Conservation (phyloP, 2,113 vertebrate species). For the Azemiops feae region DNA sequence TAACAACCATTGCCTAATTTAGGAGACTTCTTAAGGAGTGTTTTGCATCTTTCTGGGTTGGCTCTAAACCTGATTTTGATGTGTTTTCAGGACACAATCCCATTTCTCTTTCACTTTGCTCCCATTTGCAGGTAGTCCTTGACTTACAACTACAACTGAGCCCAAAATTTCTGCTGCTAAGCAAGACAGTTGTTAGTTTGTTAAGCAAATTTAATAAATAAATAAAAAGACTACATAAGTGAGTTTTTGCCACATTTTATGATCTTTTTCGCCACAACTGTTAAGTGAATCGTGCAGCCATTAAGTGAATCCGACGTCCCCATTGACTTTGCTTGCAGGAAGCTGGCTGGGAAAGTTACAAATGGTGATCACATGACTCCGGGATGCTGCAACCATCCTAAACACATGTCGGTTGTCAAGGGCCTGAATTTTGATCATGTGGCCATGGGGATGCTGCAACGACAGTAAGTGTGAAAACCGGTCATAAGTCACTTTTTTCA, state of each 20-base stretch:
- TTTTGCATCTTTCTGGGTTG: background rate
- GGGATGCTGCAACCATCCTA: no score
- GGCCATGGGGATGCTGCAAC: no score
- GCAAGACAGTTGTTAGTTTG: background rate
- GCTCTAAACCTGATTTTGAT: background rate
- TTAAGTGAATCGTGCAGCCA: background rate
- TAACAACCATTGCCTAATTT: background rate
- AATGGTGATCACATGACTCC: no score
- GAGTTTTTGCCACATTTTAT: background rate
- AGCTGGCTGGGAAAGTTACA: background rate
- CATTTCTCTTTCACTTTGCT: background rate
- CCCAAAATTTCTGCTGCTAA: background rate
- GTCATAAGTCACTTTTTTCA: no score
- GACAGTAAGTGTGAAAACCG: no score
- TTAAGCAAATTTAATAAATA: background rate
- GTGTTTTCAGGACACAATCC: background rate
- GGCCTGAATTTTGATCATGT: no score
- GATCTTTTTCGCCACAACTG: background rate
- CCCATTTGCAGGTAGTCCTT: background rate
- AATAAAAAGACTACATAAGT: background rate
- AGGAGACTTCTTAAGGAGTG: background rate
- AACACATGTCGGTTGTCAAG: no score
- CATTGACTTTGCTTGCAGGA: background rate
- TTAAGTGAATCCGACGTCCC: background rate
- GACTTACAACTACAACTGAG: background rate